These are phyloP conservation scores for Echiichthys vipera DNA, from an alignment of 2,797 vertebrate genomes.

Conservation along the genomic window DNA sequence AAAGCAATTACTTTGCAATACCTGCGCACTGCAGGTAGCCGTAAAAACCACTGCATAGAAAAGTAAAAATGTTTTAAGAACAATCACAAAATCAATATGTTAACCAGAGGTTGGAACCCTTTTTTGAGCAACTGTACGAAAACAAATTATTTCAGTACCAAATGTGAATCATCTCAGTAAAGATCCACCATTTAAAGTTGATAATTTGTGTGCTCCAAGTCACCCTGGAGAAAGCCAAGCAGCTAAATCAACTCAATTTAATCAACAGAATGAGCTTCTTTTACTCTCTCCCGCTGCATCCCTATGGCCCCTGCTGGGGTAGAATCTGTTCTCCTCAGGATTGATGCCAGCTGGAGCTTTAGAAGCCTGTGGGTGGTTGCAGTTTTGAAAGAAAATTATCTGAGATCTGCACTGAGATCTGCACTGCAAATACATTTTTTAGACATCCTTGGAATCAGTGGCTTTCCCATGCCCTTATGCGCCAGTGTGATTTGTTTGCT, in stretches of 20 bases:
- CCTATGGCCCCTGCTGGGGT: conserved; percentile 80
- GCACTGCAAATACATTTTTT: conserved; percentile 74
- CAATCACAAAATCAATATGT: conserved; percentile 37
- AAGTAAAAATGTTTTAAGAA: conserved; percentile 36
- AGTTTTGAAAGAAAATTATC: conserved; percentile 82
- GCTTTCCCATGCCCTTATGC: conserved; percentile 67
- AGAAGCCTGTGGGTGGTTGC: conserved; percentile 81
- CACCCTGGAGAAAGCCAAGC: conserved; percentile 73
- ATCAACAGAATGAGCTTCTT: conserved; percentile 82
- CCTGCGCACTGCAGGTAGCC: conserved; percentile 22
- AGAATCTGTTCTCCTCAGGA: conserved; percentile 83
- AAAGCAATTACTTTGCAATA: conserved; percentile 37
- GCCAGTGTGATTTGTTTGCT: conserved; percentile 62
- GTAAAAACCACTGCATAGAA: conserved; percentile 33
- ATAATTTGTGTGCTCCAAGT: conserved; percentile 75
- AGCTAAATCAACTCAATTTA: conserved; percentile 84
- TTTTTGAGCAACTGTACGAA: conserved; percentile 42
- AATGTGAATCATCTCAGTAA: conserved; percentile 59
- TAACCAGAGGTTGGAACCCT: conserved; percentile 33
- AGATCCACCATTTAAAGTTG: conserved; percentile 75
- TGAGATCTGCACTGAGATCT: conserved; percentile 76
- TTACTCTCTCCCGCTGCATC: conserved; percentile 78
- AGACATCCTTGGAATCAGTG: conserved; percentile 67
- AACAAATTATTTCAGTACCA: conserved; percentile 45
- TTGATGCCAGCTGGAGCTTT: conserved; percentile 83